Evolutionary conservation across 64 coral and sea anemone genomes (phyloP).

Genomic region (Acropora yongei): DNA sequence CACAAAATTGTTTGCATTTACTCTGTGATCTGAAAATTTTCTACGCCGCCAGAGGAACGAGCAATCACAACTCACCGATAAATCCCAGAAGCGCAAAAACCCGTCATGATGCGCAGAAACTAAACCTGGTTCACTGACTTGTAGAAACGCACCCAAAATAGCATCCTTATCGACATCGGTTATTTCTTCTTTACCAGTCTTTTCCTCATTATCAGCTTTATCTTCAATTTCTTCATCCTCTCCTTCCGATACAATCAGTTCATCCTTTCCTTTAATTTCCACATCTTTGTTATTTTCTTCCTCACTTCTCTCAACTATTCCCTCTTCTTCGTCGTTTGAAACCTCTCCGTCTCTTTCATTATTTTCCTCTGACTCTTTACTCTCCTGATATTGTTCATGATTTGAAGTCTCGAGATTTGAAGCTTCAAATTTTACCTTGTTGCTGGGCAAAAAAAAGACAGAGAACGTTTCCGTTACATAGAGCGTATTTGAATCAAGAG

Average conservation of each 20-base stretch:
- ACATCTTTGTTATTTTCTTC: conserved; percentile 1
- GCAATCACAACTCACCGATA: conserved; percentile 63
- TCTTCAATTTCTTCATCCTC: conserved; percentile 7
- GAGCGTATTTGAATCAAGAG: too few species aligned
- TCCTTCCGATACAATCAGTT: not conserved
- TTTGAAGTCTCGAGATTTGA: not conserved
- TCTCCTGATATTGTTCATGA: not conserved
- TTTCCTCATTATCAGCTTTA: conserved; percentile 24
- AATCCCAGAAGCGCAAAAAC: conserved; percentile 93
- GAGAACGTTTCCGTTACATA: too few species aligned
- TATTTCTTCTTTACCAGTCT: not conserved
- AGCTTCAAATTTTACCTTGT: not conserved
- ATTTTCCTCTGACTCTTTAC: not conserved
- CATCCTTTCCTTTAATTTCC: conserved; percentile 19
- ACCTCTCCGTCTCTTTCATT: not conserved
- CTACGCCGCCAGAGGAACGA: not conserved
- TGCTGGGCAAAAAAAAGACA: not conserved
- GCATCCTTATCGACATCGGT: conserved; percentile 5
- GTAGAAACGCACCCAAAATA: conserved; percentile 52
- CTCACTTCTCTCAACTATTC: not conserved
- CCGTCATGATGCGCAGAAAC: conserved; percentile 94
- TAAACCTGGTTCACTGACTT: conserved; percentile 81
- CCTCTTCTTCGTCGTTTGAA: not conserved
- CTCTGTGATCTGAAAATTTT: not conserved
- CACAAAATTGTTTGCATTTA: not conserved